These are phyloP conservation scores for Zapornia atra DNA, from an alignment of 2,113 vertebrate genomes.

Conservation along the genomic window DNA sequence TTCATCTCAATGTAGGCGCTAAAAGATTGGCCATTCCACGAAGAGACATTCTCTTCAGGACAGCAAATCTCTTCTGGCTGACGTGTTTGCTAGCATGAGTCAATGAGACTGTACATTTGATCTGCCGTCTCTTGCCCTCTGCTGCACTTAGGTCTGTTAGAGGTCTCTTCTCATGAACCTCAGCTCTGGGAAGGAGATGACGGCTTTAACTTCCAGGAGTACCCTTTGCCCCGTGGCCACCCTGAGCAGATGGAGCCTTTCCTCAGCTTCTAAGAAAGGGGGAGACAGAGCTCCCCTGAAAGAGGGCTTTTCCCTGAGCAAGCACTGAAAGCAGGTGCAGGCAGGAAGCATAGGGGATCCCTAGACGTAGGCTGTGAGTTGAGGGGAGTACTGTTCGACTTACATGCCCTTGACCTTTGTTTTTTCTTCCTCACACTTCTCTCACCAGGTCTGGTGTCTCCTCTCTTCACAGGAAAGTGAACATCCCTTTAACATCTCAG, in stretches of 20 bases:
- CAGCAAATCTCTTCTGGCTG: neutral
- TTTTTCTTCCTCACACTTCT: neutral
- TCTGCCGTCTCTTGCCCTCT: neutral
- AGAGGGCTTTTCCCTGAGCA: neutral
- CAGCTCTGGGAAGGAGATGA: neutral
- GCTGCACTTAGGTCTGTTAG: neutral
- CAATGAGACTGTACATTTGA: slow-evolving; percentile 1
- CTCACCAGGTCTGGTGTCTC: neutral
- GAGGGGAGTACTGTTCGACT: neutral
- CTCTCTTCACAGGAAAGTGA: neutral
- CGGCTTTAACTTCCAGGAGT: neutral
- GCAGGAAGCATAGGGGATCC: neutral
- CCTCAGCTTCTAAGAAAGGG: neutral
- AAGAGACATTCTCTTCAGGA: neutral
- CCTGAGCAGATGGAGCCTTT: neutral
- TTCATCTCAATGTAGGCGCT: neutral
- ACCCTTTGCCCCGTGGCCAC: neutral
- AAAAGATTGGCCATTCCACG: neutral
- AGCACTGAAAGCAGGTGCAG: neutral
- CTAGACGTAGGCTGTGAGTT: neutral
- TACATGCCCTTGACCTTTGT: neutral
- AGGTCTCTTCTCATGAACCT: neutral
- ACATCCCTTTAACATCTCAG: accelerated
- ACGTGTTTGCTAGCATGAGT: neutral
- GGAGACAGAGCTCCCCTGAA: neutral